Evolutionary conservation across 2,797 vertebrate species (phyloP).

Genomic region (Dendrocincla tyrannina): DNA sequence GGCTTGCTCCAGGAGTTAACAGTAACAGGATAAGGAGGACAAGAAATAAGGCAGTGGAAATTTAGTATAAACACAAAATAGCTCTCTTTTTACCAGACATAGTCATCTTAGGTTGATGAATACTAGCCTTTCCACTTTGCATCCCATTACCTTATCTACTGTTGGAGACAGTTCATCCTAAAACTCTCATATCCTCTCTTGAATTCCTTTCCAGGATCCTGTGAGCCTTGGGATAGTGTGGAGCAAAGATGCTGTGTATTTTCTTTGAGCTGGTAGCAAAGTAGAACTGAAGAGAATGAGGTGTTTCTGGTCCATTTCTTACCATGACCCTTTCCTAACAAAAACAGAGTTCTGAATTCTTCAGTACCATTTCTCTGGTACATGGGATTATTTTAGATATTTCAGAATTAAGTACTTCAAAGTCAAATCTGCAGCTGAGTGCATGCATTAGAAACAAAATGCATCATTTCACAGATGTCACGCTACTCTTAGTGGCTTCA

Average conservation of each 20-base stretch:
- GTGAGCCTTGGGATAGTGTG: not conserved
- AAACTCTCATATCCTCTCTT: not conserved
- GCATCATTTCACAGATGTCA: constrained; percentile 44
- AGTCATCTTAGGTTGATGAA: not conserved
- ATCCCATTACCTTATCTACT: not conserved
- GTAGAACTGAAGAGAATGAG: not conserved
- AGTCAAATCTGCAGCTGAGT: constrained; percentile 40
- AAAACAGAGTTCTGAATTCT: not conserved
- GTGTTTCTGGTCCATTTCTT: not conserved
- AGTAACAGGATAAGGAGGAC: not conserved
- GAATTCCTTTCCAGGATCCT: not conserved
- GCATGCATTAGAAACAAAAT: constrained; percentile 43
- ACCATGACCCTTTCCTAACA: not conserved
- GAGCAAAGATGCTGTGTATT: not conserved
- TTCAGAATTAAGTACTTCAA: constrained; percentile 26
- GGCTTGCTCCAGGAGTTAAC: not conserved
- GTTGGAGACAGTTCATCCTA: not conserved
- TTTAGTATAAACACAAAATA: not conserved
- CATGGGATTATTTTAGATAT: constrained; percentile 17
- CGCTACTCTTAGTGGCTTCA: not conserved
- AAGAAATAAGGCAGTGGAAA: not conserved
- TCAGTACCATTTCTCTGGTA: not conserved
- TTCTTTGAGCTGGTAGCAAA: not conserved
- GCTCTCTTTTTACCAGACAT: not conserved
- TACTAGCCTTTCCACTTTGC: not conserved